phyloP scores from a whole-genome alignment of 2,888 invertebrate genomes.

The Drosophila prolongata region DNA sequence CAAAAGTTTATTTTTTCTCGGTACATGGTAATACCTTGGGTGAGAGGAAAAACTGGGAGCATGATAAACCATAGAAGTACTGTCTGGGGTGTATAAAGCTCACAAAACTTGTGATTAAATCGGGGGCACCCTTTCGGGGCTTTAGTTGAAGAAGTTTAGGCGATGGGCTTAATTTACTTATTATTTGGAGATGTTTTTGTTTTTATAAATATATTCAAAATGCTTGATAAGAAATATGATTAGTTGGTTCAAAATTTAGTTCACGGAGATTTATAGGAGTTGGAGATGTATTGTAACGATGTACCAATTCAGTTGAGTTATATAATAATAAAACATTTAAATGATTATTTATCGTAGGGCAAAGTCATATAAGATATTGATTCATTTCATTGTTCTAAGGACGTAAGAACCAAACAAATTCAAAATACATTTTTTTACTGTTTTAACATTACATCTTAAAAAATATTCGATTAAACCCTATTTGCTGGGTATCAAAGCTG shows the following conservation, averaged over 20 bases:
- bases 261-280: too few species aligned
- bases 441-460: not conserved
- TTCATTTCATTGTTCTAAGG: too few species aligned
- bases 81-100: slow-evolving; percentile 25
- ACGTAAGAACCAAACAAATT: too few species aligned
- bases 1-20: slow-evolving; percentile 55
- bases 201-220: too few species aligned
- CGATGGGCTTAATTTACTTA: not conserved
- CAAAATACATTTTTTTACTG: too few species aligned
- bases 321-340: too few species aligned
- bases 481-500: slow-evolving; percentile 13
- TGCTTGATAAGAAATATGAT: too few species aligned
- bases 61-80: slow-evolving; percentile 28
- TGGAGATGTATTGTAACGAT: too few species aligned
- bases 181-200: not conserved
- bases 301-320: too few species aligned
- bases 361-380: too few species aligned
- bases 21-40: slow-evolving; percentile 15
- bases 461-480: not conserved
- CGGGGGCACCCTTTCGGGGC: not conserved
- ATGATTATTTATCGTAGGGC: too few species aligned
- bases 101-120: slow-evolving; percentile 15
- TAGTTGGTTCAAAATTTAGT: too few species aligned
- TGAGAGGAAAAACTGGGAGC: not conserved
- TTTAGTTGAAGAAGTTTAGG: slow-evolving; percentile 4